Conservation (phyloP, 2,113 vertebrate genomes). For the Naja naja region DNA sequence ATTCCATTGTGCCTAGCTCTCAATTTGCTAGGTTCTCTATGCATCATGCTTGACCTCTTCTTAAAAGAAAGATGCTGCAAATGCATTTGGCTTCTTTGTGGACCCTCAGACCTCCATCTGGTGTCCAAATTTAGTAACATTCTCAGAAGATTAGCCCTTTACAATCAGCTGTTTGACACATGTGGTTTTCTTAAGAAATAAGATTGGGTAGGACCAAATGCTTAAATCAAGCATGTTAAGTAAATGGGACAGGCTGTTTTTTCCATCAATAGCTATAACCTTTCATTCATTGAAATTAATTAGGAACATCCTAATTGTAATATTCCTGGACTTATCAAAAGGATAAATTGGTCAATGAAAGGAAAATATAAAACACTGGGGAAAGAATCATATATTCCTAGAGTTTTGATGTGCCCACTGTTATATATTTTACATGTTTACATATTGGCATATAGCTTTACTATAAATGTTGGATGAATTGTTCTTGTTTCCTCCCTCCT, state of each 20-base stretch:
- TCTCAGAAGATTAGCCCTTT: background rate
- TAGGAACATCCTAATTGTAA: background rate
- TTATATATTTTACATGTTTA: background rate
- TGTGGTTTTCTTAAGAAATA: background rate
- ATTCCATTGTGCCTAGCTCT: background rate
- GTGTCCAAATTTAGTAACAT: background rate
- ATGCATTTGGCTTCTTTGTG: background rate
- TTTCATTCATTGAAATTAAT: background rate
- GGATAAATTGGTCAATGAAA: background rate
- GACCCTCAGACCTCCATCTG: background rate
- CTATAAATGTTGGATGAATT: background rate
- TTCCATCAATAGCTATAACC: background rate
- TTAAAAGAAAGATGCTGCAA: background rate
- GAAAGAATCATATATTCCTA: background rate
- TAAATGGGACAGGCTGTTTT: background rate
- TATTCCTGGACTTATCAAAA: background rate
- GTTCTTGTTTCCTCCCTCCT: background rate
- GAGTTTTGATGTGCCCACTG: background rate
- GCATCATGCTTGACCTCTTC: background rate
- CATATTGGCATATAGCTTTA: background rate
- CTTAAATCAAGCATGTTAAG: background rate
- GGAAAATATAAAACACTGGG: background rate
- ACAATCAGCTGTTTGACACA: background rate
- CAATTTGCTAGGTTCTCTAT: background rate
- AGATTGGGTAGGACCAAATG: background rate